Evolutionary conservation across 2,113 vertebrate species (phyloP), one percentile per base, ranked within the genome.

Genomic region (Microtus montanus): DNA sequence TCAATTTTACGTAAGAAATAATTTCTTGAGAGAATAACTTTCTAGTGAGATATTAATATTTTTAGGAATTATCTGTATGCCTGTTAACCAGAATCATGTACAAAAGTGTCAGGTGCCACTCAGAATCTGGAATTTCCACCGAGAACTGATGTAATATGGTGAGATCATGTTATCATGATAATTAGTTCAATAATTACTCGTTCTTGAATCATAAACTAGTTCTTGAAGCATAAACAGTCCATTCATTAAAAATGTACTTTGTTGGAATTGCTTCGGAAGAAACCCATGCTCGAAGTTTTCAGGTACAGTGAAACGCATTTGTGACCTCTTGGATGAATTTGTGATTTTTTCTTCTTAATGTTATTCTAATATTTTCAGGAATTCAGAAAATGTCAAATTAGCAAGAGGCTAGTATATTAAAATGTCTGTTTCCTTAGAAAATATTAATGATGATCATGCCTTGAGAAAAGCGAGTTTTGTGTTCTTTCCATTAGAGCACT

Each of bases 361-460:
- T 83, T 86, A 86, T 93, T 86, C 49, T 89, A 75, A 86, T 58
- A 68, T 93, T 95, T 89, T 22, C 33, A 54, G 9, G 19, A 30
- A 28, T 96, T 89, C 38, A 71, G 41, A 35, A 91, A 83, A 22
- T 75, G 13, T 92, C 87, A 84, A 63, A 44, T 85, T 93, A 77
- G 15, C 24, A 89, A n/a, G 6, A 94, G 11, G 0, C 24, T 74
- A 6, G 47, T 14, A 86, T 26, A 85, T 82, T 63, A 75, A 61
- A 1, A 90, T 22, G 61, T 86, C 20, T 92, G 30, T 74, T 97
- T 92, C 74, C 94, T 92, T 49, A 85, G 28, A 93, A 92, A 88
- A 54, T 94, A 92, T 77, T 68, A 84, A 83, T 95, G 47, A 88
- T 66, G n/a, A 26, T 38, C 28, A 73, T 17, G 4, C 49, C 82